Base-by-base conservation (phyloP, 2,888 invertebrate species). In the Cynaeus angustus region DNA sequence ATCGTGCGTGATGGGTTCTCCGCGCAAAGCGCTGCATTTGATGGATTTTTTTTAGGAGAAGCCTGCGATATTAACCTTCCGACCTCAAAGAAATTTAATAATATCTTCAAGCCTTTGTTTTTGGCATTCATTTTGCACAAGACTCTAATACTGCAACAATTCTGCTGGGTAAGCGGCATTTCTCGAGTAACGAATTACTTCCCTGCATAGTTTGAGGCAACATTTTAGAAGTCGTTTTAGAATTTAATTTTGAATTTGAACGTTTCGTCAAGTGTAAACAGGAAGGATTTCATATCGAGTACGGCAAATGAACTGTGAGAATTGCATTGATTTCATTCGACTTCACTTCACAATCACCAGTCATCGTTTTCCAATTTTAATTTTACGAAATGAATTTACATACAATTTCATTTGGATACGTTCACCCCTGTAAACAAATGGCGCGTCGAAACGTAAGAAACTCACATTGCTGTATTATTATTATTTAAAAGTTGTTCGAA, bases 291-390 rank as follows among this genome's bases (percentile, higher is more conserved):
- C 75, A 78, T 80, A 80, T 78, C 77, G 78, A 79, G 73, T 77
- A 52, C 52, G 71, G 55, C 73, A 79, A 82, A 81, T 82, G 80
- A 80, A 79, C 78, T 74, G 81, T 78, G 78, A 81, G 80, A 81
- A 81, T 77, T 81, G 81, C 81, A 81, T 76, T 77, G 78, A 77
- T 76, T 77, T 66, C 71, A 75, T 78, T 76, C 77, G 56, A 55
- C 72, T 73, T 71, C 70, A 46, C 65, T 72, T 74, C 72, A 74
- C 77, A 76, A 75, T 79, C 73, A 77, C 77, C 68, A 78, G 78
- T 80, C 81, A 80, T 80, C 78, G 73, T 75, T 80, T 81, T 72
- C 78, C 77, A 76, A 77, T 77, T 80, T 79, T 78, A 78, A 77
- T 78, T 77, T 73, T 46, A 56, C 67, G 71, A 72, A 77, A 79